Evolutionary conservation across 2,113 vertebrate species (phyloP), one percentile per base, ranked within the genome.

Genomic region (Pteropus alecto): DNA sequence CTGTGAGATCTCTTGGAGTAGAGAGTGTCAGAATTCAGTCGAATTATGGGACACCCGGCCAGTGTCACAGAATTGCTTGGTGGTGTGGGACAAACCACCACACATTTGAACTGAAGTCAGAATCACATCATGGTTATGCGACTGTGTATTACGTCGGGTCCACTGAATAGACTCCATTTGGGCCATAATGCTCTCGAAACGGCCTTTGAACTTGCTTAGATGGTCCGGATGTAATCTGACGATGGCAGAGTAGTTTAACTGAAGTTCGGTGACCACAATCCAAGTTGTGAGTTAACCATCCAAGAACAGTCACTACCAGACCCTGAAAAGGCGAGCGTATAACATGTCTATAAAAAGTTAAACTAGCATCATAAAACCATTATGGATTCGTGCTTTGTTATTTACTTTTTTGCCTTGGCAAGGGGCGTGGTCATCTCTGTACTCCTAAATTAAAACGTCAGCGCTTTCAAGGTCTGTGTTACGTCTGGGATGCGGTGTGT

Each of bases 261-360:
- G 35, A 77, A 78, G 77, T 56, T 60, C 35, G 30, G 54, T 85
- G 60, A 90, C 81, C 74, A 95, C 33, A 90, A 85, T 85, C 41
- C 68, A 89, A 54, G 93, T 98, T 98, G 98, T 98, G 98, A 98
- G 97, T 98, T 98, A 98, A 98, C 98, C 98, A 97, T 98, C 98
- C 98, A 98, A 96, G 94, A 95, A 98, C 96, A 98, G 98, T 98
- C 98, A 98, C 98, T 98, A 98, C 94, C 89, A 98, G 98, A 96
- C 96, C 96, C 97, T 97, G 96, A 97, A 96, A 98, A 90, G 92
- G 74, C 92, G 90, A 97, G 96, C 97, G 98, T 97, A 94, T 98
- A 98, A 98, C 96, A 97, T 98, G 98, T 98, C 98, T 97, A 97
- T 98, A 46, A 99, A 99, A 98, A 98, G 95, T 96, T 98, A 98